phyloP scores from a whole-genome alignment of 2,113 vertebrate species.

The Crotalus helleri region DNA sequence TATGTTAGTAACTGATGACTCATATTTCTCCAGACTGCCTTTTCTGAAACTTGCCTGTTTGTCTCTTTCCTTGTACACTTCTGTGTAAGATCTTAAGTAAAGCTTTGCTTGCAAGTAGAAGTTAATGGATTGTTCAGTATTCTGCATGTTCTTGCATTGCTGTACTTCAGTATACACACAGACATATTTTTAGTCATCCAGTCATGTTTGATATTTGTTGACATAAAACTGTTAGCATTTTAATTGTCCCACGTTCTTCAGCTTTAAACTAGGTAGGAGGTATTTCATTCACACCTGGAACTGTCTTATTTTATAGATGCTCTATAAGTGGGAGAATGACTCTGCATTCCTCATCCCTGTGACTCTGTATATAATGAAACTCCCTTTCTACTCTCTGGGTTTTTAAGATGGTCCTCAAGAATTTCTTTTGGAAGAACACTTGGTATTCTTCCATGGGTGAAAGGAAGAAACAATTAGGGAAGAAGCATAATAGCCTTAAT shows the following conservation, averaged over 20 bases:
- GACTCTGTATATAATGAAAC: not conserved
- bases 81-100: not conserved
- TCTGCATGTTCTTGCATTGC: not conserved
- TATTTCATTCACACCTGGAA: not conserved
- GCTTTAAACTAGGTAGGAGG: not conserved
- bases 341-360: not conserved
- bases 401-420: not conserved
- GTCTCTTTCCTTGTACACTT: not conserved
- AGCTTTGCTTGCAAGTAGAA: not conserved
- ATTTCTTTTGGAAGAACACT: not conserved
- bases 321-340: not conserved
- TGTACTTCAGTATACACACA: not conserved
- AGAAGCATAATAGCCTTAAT: not conserved
- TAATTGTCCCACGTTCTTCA: not conserved
- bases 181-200: not conserved
- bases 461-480: not conserved
- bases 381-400: not conserved
- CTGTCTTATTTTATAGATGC: not conserved
- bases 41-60: not conserved
- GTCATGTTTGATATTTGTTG: not conserved
- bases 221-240: not conserved
- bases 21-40: not conserved
- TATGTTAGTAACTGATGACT: not conserved
- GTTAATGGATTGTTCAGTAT: not conserved
- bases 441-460: not conserved